Conservation (phyloP, 2,888 invertebrate species). For the Balanococcus diminutus region DNA sequence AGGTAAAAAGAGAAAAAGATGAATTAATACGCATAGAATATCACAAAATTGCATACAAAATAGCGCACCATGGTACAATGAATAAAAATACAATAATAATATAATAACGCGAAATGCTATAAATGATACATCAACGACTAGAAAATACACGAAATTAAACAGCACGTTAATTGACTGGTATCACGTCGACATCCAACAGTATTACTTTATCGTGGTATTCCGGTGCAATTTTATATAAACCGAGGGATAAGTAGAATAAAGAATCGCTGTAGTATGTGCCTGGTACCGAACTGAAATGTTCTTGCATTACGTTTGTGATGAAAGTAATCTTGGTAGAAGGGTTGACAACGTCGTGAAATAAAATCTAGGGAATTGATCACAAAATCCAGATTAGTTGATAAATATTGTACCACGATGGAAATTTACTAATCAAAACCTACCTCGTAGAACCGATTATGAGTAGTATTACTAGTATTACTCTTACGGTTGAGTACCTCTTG, state of each 20-base stretch:
- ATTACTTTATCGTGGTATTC: slow-evolving; percentile 68
- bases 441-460: not conserved
- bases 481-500: slow-evolving; percentile 10
- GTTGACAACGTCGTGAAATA: slow-evolving; percentile 69
- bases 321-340: slow-evolving; percentile 68
- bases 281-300: slow-evolving; percentile 67
- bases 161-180: slow-evolving; percentile 63
- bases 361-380: slow-evolving; percentile 63
- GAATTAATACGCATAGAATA: not conserved
- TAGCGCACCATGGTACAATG: not conserved
- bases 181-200: slow-evolving; percentile 78
- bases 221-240: slow-evolving; percentile 73
- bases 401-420: no score
- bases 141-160: not conserved
- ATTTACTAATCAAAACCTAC: no score
- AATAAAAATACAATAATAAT: not conserved
- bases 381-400: no score
- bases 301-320: slow-evolving; percentile 72
- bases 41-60: not conserved
- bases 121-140: not conserved
- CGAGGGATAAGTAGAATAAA: slow-evolving; percentile 78
- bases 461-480: slow-evolving; percentile 33
- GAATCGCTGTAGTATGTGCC: slow-evolving; percentile 79
- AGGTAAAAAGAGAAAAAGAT: not conserved
- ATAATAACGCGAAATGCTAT: not conserved